Base-by-base conservation (phyloP, 2,888 invertebrate species). In the Melinopterus prodromus region DNA sequence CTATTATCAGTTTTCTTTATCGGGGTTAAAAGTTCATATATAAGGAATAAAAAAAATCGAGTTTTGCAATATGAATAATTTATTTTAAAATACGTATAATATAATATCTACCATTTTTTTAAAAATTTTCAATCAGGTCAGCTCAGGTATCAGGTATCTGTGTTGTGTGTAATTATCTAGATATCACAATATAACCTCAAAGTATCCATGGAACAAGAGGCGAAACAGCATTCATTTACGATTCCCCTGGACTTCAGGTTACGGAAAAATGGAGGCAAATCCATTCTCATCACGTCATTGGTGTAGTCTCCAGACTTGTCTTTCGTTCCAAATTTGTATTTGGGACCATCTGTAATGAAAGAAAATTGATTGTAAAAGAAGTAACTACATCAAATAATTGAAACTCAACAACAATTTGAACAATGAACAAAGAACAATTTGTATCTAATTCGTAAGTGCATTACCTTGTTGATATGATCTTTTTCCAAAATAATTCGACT, bases 401-500 rank as follows among this genome's bases (percentile, higher is more conserved):
- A 7, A 53, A 53, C 9, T 53, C 6, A 6, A 38, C 6, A 38
- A 9, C 38, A 38, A 6, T 6, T 38, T 9, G 9, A 38, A 6
- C 12, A 53, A 53, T 53, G 36, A 74, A n/a, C n/a, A 35, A 5
- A 9, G 6, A 74, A 36, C n/a, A 74, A 36, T 36, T 26, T 26
- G n/a, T 37, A 36, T 26, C 26, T 26, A 26, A 26, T 26, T 26
- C 2, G 1, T 26, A 26, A 26, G 26, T 3, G 26, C 26, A 26
- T 26, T n/a, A 53, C 53, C 53, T 53, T 9, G 53, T 53, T 53
- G 53, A 53, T 53, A 9, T 53, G 35, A n/a, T 74, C 74, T 16
- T 15, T 74, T 74, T 74, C 37, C 74, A 36, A 14, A 15, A 74
- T 74, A 74, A 12, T 36, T 37, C 3, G 74, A 74, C 9, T 35